Percentiles rank a stretch among this genome's conserved stretches.
Evolutionary conservation across 2,797 vertebrate genomes (phyloP).

Genomic region (Aplochiton taeniatus): DNA sequence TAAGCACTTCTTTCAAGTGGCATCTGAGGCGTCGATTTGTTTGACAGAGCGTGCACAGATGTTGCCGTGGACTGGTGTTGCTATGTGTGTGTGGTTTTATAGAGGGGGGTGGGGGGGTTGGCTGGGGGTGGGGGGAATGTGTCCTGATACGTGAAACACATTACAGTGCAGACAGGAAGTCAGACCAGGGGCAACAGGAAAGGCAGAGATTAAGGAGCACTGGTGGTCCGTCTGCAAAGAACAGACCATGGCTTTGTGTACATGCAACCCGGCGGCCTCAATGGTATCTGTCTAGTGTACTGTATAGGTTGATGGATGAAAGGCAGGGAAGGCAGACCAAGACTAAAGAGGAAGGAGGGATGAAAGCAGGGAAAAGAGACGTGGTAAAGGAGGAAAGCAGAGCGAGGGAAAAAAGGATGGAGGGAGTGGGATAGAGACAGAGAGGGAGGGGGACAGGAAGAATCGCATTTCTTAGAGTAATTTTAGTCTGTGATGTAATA

Average conservation of each 20-base stretch:
- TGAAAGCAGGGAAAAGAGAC: conserved; percentile 31
- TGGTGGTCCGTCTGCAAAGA: conserved; percentile 47
- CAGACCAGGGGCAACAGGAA: conserved; percentile 50
- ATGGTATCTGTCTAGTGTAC: conserved; percentile 38
- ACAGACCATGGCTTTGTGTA: conserved; percentile 61
- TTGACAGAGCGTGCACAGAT: conserved; percentile 3
- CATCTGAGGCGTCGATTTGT: conserved; percentile 20
- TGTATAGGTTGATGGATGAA: conserved; percentile 17
- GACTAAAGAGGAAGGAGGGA: conserved; percentile 11
- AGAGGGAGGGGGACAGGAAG: conserved; percentile 43
- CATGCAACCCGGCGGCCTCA: conserved; percentile 35
- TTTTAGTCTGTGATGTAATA: conserved; percentile 63
- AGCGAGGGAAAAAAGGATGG: conserved; percentile 10
- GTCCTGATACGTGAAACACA: conserved; percentile 40
- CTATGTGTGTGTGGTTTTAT: conserved; percentile 13
- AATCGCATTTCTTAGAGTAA: conserved; percentile 56
- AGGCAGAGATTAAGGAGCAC: conserved; percentile 58
- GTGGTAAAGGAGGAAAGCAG: conserved; percentile 6
- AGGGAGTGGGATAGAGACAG: conserved; percentile 9
- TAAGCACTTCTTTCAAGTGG: conserved; percentile 18
- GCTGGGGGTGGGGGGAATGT: neutral
- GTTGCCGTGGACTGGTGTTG: conserved; percentile 6
- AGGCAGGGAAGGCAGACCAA: conserved; percentile 2
- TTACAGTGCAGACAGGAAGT: conserved; percentile 51
- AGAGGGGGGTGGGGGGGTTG: neutral